A percentile compares a stretch with the other conserved stretches of the same genome.
These are phyloP conservation scores for Drosophila rellima DNA, from an alignment of 2,888 invertebrate species.

Conservation along the genomic window DNA sequence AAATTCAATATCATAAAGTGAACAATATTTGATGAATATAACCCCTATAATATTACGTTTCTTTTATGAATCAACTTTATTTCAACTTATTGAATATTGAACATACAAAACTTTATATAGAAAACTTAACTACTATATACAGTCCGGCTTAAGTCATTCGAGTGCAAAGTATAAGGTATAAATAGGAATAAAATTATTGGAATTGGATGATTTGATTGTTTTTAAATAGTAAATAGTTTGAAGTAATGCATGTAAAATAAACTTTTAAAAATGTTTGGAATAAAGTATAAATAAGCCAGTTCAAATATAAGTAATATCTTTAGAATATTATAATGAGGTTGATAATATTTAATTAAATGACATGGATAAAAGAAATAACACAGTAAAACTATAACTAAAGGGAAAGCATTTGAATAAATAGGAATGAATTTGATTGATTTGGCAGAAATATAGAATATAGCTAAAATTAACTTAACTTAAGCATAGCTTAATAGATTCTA, in stretches of 20 bases:
- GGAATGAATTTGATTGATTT: constrained; percentile 13
- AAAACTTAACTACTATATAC: constrained; percentile 47
- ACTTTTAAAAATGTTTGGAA: not conserved
- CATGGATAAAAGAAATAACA: not conserved
- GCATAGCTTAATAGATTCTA: not conserved
- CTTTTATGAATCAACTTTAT: constrained; percentile 10
- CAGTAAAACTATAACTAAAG: not conserved
- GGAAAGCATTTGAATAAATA: constrained; percentile 3
- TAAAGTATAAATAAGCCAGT: not conserved
- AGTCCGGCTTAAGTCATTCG: constrained; percentile 38
- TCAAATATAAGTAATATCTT: not conserved
- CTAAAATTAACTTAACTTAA: not conserved
- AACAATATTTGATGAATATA: not conserved
- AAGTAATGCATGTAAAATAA: not conserved
- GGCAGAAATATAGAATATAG: constrained; percentile 1
- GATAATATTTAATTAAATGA: not conserved
- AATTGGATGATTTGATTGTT: not conserved
- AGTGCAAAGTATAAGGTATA: constrained; percentile 18
- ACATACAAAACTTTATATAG: constrained; percentile 18
- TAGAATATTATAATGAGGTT: not conserved
- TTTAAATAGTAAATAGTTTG: not conserved
- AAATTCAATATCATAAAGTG: not conserved
- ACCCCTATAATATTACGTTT: not conserved
- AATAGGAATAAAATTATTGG: constrained; percentile 29
- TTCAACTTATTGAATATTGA: constrained; percentile 17